Evolutionary conservation across 35 echinoderm and acorn worm species (phyloP), one percentile per base, ranked within the genome.

Genomic region (Holothuria glaberrima): DNA sequence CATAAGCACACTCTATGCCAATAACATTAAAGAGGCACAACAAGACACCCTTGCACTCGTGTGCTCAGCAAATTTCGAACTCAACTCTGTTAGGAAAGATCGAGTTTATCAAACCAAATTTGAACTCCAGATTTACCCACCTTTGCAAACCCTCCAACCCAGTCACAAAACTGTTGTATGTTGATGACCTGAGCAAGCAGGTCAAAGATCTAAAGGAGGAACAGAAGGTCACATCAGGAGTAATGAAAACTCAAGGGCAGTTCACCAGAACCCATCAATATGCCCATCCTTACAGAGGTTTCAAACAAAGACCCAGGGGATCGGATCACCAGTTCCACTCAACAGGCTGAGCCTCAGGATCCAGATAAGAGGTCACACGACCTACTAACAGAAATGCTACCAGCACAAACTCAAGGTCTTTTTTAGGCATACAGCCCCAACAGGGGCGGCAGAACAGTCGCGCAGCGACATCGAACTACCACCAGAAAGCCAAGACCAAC

Each of bases 121-220:
- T 61, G n/a, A 86, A 86, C 60, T 34, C 63, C 19, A 28, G 89
- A 48, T 77, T 80, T 60, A 19, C 36, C 3, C 71, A 79, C 48
- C 59, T 83, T 13, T 91, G 41, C 45, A 48, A 77, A 71, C 28
- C 58, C 12, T 25, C 21, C 16, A 61, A 67, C 20, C 64, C 64
- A 46, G 34, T 76, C 14, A 90, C 88, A 25, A 17, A 90, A 34
- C 79, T 68, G 88, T 63, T 90, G 22, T 91, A 83, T 35, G 89
- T 61, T 21, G 68, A 91, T 59, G 58, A 91, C 0, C 34, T 91
- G 22, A 41, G 26, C 36, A 82, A 91, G 48, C 36, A 57, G 48
- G 75, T 91, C 12, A 91, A 91, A 71, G 76, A 91, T 54, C 21
- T 91, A 21, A 48, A 91, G 41, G 89, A 91, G 38, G 75, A 91